phyloP scores from a whole-genome alignment of 2,113 vertebrate species.

The Mellivora capensis region DNA sequence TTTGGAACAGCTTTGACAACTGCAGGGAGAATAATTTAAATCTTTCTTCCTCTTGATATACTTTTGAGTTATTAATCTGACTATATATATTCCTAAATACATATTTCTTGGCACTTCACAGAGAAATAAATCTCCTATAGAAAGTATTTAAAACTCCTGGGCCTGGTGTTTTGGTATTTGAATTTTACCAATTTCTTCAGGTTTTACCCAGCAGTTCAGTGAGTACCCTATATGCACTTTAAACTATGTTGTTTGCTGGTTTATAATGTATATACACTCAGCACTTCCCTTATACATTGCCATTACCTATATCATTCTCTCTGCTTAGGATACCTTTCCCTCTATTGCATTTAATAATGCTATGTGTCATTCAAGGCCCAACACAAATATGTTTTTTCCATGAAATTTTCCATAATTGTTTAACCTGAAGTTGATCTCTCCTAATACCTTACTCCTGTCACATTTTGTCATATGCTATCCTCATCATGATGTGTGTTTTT shows the following conservation, averaged over 20 bases:
- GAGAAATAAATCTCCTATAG: background rate
- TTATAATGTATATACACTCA: background rate
- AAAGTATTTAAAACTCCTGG: background rate
- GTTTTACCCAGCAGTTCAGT: background rate
- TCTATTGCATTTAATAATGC: background rate
- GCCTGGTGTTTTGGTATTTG: background rate
- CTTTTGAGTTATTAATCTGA: background rate
- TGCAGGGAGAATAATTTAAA: background rate
- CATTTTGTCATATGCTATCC: background rate
- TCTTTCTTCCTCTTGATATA: background rate
- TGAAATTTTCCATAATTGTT: background rate
- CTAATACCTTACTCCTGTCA: background rate
- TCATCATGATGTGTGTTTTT: background rate
- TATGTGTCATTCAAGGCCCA: background rate
- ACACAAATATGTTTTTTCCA: background rate
- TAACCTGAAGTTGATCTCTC: background rate
- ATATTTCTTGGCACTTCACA: background rate
- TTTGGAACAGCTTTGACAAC: background rate
- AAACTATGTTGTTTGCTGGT: background rate
- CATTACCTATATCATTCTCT: background rate
- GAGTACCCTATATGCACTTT: background rate
- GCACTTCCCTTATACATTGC: background rate
- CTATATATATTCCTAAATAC: background rate
- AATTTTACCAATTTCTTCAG: background rate
- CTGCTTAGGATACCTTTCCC: background rate